These are phyloP conservation scores for Nothocercus nigrocapillus DNA, from an alignment of 2,113 vertebrate species.

Conservation along the genomic window DNA sequence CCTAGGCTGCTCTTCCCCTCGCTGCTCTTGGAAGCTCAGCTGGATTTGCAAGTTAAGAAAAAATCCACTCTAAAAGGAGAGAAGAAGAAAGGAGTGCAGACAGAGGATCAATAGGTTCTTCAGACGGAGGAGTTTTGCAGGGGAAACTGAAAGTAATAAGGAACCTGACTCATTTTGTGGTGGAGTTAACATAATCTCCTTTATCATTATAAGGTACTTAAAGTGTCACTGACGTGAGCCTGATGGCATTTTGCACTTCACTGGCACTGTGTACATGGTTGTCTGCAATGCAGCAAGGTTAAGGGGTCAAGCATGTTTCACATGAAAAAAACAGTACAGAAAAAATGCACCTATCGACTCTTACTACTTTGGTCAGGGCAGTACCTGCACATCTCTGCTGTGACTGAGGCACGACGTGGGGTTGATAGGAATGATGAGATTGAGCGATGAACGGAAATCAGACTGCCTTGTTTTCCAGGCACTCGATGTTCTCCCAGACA, in stretches of 20 bases:
- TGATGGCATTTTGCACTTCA: not conserved
- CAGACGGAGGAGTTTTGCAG: not conserved
- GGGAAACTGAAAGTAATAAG: not conserved
- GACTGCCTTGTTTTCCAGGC: not conserved
- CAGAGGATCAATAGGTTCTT: not conserved
- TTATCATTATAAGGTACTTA: not conserved
- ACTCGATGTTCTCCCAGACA: rapidly evolving
- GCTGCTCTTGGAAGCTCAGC: not conserved
- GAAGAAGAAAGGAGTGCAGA: not conserved
- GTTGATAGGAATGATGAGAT: not conserved
- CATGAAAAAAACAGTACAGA: not conserved
- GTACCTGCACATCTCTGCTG: not conserved
- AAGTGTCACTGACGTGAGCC: not conserved
- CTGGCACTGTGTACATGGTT: not conserved
- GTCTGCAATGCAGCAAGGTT: not conserved
- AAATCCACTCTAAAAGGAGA: not conserved
- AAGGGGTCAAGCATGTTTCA: not conserved
- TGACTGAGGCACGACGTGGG: not conserved
- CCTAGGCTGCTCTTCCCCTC: constrained; percentile 3
- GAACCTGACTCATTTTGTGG: not conserved
- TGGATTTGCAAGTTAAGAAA: not conserved
- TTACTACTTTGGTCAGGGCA: not conserved
- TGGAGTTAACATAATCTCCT: not conserved
- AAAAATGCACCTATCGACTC: not conserved
- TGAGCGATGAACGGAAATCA: not conserved